Evolutionary conservation across 2,888 invertebrate genomes (phyloP).

Genomic region (Urechis unicinctus): DNA sequence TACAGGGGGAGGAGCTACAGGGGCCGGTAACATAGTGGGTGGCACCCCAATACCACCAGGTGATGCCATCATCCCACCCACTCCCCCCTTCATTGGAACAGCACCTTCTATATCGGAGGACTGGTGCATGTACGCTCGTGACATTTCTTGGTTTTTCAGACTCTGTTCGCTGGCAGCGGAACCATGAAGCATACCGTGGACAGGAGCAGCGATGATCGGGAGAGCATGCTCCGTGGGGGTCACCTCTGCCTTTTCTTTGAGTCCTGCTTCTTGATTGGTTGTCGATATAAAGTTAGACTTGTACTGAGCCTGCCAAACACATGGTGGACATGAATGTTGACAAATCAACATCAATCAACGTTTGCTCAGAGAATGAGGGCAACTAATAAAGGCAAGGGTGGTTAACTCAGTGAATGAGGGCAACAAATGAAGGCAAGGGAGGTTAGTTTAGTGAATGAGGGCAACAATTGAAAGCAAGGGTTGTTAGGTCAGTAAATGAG

Average conservation of each 20-base stretch:
- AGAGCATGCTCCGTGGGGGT: neutral
- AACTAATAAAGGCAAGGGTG: no score
- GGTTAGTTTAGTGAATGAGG: no score
- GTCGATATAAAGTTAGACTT: slow-evolving; percentile 44
- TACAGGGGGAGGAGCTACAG: neutral
- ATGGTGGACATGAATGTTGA: no score
- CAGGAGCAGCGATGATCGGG: neutral
- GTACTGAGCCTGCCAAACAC: slow-evolving; percentile 49
- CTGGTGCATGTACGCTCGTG: neutral
- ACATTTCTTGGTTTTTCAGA: neutral
- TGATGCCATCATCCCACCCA: neutral
- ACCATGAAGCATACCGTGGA: neutral
- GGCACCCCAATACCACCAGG: neutral
- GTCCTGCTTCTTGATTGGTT: no score
- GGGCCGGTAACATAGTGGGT: neutral
- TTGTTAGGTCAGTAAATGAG: no score
- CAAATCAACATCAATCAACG: no score
- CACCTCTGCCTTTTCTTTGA: no score
- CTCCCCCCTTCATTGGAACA: neutral
- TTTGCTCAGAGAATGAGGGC: no score
- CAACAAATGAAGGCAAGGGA: no score
- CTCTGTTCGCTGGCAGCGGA: neutral
- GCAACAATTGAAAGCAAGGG: no score
- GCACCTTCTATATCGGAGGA: neutral
- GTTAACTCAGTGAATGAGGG: no score